Evolutionary conservation across 2,113 vertebrate genomes (phyloP).

Genomic region (Albula goreensis): DNA sequence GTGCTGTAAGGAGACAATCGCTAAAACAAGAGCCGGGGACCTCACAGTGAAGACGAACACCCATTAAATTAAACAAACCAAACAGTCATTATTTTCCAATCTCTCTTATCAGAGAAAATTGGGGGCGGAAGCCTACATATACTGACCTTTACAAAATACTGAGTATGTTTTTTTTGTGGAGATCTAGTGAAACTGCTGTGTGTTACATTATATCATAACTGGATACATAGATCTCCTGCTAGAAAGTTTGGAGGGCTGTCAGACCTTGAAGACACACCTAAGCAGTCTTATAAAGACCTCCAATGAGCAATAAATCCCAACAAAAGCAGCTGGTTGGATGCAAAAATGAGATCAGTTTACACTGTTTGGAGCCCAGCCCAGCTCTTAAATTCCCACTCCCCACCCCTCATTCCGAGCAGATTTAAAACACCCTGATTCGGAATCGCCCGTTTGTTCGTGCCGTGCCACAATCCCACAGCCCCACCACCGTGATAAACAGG

Average conservation of each 20-base stretch:
- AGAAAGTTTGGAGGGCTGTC: not conserved
- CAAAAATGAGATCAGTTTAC: not conserved
- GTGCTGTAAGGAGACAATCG: conserved; percentile 16
- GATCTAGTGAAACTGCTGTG: no score
- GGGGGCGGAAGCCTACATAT: not conserved
- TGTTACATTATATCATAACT: not conserved
- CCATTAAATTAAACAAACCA: conserved; percentile 12
- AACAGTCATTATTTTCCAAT: not conserved
- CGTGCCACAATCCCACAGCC: not conserved
- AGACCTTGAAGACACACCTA: not conserved
- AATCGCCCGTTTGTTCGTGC: not conserved
- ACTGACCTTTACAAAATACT: not conserved
- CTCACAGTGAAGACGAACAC: not conserved
- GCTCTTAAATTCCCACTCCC: no score
- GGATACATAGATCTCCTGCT: not conserved
- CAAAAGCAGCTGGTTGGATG: no score
- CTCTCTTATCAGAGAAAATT: not conserved
- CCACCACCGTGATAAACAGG: not conserved
- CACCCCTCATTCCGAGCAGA: not conserved
- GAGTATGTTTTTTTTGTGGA: no score
- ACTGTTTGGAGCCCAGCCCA: not conserved
- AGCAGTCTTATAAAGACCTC: not conserved
- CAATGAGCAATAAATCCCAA: no score
- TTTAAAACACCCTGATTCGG: not conserved
- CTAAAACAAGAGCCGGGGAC: not conserved